Percentiles rank a stretch among this genome's conserved stretches.
Evolutionary conservation across 2,797 vertebrate genomes (phyloP).

Genomic region (Acomys russatus): DNA sequence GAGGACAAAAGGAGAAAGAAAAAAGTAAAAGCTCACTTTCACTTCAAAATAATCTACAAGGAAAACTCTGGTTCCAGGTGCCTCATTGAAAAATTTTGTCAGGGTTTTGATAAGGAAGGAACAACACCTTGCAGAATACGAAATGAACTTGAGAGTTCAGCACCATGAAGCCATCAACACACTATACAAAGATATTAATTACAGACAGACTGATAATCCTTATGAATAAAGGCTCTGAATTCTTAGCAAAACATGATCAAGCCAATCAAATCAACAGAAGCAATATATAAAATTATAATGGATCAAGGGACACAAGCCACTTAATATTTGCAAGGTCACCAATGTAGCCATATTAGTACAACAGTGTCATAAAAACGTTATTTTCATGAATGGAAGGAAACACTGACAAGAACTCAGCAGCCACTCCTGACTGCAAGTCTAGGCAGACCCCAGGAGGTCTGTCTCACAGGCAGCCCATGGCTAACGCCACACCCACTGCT

Average conservation of each 20-base stretch:
- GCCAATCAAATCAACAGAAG: neutral
- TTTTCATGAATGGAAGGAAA: neutral
- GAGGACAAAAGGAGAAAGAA: too few species aligned
- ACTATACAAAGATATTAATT: neutral
- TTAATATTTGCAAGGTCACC: neutral
- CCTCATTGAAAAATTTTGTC: neutral
- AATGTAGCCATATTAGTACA: neutral
- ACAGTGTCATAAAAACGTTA: neutral
- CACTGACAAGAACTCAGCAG: neutral
- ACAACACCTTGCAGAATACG: constrained; percentile 7
- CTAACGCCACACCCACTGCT: neutral
- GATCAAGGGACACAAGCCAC: neutral
- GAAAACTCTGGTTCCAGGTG: neutral
- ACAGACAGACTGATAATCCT: neutral
- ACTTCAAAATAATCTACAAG: constrained; percentile 8
- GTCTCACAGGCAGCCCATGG: neutral
- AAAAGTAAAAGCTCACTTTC: neutral
- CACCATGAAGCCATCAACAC: neutral
- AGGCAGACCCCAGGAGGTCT: too few species aligned
- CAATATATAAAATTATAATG: neutral
- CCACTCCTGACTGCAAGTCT: neutral
- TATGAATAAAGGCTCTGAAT: neutral
- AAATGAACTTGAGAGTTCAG: neutral
- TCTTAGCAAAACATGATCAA: neutral
- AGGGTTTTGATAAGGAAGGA: neutral